Evolutionary conservation across 1,140 invertebrate genomes (phyloP).

Genomic region (Drosophila lowei): DNA sequence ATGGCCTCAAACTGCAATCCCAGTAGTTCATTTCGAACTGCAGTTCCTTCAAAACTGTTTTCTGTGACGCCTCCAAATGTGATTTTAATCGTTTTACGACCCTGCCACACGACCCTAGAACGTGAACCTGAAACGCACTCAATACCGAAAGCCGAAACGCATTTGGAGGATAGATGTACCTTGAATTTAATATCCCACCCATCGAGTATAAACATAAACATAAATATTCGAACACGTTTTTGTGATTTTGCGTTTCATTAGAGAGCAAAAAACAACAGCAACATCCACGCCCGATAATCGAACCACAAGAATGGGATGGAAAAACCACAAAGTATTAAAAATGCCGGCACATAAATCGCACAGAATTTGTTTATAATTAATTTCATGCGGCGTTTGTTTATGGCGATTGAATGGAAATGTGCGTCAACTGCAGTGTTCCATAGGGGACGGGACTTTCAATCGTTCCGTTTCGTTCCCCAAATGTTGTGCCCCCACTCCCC

Average conservation of each 20-base stretch:
- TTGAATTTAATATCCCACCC: slow-evolving; percentile 23
- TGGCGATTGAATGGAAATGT: slow-evolving; percentile 36
- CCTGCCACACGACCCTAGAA: slow-evolving; percentile 4
- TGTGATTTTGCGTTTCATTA: background rate
- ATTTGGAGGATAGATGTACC: slow-evolving; percentile 20
- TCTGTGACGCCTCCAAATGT: slow-evolving; percentile 22
- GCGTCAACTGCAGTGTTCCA: slow-evolving; percentile 46
- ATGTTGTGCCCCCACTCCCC: slow-evolving; percentile 14
- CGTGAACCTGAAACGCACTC: slow-evolving; percentile 17
- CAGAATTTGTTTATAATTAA: slow-evolving; percentile 73
- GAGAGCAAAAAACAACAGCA: slow-evolving; percentile 4
- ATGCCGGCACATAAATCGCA: slow-evolving; percentile 59
- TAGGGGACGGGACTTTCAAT: slow-evolving; percentile 16
- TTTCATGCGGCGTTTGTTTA: slow-evolving; percentile 61
- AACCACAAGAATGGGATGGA: background rate
- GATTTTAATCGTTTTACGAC: slow-evolving; percentile 19
- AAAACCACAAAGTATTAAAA: slow-evolving; percentile 55
- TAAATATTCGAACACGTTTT: slow-evolving; percentile 26
- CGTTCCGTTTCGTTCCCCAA: background rate
- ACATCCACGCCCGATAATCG: background rate
- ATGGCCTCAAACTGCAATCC: slow-evolving; percentile 24
- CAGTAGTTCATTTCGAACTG: background rate
- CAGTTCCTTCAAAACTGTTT: background rate
- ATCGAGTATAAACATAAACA: slow-evolving; percentile 27
- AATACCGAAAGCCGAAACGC: slow-evolving; percentile 30